Conservation (phyloP, 1,140 invertebrate genomes). For the Homalodisca vitripennis region DNA sequence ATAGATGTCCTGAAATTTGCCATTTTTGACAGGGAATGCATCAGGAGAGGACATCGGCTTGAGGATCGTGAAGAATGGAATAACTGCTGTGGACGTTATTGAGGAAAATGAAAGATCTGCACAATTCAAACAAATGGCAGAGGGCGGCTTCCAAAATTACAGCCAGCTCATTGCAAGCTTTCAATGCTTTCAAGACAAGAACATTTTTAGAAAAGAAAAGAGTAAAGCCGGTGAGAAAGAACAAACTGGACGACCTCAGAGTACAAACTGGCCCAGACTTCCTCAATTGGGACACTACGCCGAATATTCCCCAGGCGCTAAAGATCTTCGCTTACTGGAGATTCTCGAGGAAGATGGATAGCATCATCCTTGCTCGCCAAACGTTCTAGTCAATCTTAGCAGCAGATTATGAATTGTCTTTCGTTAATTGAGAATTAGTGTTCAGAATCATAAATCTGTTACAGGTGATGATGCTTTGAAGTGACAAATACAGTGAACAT, state of each 20-base stretch:
- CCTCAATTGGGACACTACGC: neutral
- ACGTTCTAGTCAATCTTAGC: conserved; percentile 1
- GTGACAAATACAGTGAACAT: too few species aligned
- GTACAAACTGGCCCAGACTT: conserved; percentile 15
- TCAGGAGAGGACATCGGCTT: conserved; percentile 10
- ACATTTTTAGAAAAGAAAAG: neutral
- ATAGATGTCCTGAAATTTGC: too few species aligned
- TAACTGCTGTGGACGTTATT: conserved; percentile 5
- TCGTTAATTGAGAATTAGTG: too few species aligned
- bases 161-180: conserved; percentile 16
- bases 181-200: neutral
- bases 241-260: neutral
- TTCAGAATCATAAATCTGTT: too few species aligned
- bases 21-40: too few species aligned
- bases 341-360: conserved; percentile 19
- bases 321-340: conserved; percentile 18
- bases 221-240: neutral
- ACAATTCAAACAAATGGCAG: conserved; percentile 7
- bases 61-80: neutral
- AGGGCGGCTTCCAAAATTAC: neutral
- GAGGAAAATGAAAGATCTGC: neutral
- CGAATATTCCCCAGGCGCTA: neutral
- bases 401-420: too few species aligned
- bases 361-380: conserved; percentile 3
- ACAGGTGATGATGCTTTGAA: too few species aligned